Percentiles rank a stretch among this genome's conserved stretches.
These are phyloP conservation scores for Enteromius unitaeniatus DNA, from an alignment of 2,797 vertebrate species.

Conservation along the genomic window DNA sequence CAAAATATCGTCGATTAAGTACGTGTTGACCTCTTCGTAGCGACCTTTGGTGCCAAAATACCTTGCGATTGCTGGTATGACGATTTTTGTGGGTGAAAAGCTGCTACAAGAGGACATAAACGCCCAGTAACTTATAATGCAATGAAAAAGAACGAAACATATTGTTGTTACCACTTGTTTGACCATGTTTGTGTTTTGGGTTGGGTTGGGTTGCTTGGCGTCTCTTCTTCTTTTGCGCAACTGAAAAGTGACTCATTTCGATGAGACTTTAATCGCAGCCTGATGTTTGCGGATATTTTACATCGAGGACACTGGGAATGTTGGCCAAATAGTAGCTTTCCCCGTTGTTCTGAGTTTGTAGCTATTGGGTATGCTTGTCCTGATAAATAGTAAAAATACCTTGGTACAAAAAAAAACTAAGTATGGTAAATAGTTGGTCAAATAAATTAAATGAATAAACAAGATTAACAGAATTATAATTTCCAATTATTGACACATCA, in stretches of 20 bases:
- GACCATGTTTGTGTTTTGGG: slow-evolving; percentile 25
- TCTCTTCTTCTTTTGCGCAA: slow-evolving; percentile 4
- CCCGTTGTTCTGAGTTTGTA: neutral
- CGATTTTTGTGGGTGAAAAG: neutral
- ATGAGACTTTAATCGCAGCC: neutral
- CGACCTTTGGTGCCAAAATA: slow-evolving; percentile 90
- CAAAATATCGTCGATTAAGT: slow-evolving; percentile 74
- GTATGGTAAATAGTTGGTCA: neutral
- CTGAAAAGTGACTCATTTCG: slow-evolving; percentile 29
- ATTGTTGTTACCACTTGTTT: slow-evolving; percentile 29
- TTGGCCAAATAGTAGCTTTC: slow-evolving; percentile 43
- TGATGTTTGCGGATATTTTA: slow-evolving; percentile 9
- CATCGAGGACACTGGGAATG: neutral
- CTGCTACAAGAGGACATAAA: slow-evolving; percentile 34
- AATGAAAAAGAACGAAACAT: slow-evolving; percentile 26
- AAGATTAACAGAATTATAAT: too few relatives aligned
- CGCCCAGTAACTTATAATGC: slow-evolving; percentile 10
- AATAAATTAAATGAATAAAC: neutral
- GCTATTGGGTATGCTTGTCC: neutral
- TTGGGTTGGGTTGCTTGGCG: neutral
- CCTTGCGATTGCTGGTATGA: slow-evolving; percentile 72
- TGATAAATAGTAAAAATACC: neutral
- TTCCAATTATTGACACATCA: neutral
- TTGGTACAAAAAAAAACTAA: neutral
- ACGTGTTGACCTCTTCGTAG: slow-evolving; percentile 87